Evolutionary conservation across 2,888 invertebrate species (phyloP), one percentile per base, ranked within the genome.

Genomic region (Eugnorisma glareosa): DNA sequence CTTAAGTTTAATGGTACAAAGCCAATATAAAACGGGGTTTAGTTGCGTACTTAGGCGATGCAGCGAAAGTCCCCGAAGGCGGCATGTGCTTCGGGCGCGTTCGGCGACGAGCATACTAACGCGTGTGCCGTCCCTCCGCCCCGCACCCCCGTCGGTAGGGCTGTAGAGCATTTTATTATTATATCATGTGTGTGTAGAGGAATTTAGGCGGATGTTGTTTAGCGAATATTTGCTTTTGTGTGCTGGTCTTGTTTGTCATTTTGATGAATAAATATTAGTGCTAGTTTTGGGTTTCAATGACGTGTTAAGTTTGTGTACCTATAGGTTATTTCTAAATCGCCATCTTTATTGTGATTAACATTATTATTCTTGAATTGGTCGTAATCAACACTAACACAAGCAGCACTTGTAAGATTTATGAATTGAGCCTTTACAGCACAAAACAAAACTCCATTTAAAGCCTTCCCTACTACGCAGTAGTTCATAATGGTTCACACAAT

Each of bases 51-150:
- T 86, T 75, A 74, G 82, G 79, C 84, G 87, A 83, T 90, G 91
- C 91, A 90, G 83, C 84, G 84, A 80, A 78, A 89, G 84, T 88
- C 86, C 84, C 83, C 74, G 81, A 82, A 80, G 73, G 85, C 87
- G 86, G 84, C 91, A 86, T 78, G 86, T 91, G 89, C 87, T 83
- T 77, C 81, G 85, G 77, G 86, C 89, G 82, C 77, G 73, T 68
- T 74, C 75, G 74, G 75, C 82, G 89, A 75, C 77, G 77, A 59
- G 91, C 88, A 89, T 91, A 91, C 91, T 89, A 91, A 91, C 86
- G 76, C 84, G 73, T 28, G 31, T n/a, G 68, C 48, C 15, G 31
- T 43, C 15, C 43, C 64, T 15, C 63, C 40, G 2, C 64, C n/a
- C 15, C 15, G 15, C n/a, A 1, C 15, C 61, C n/a, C 57, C 40